Conservation (phyloP, 2,113 vertebrate genomes). For the Motacilla tschutschensis region DNA sequence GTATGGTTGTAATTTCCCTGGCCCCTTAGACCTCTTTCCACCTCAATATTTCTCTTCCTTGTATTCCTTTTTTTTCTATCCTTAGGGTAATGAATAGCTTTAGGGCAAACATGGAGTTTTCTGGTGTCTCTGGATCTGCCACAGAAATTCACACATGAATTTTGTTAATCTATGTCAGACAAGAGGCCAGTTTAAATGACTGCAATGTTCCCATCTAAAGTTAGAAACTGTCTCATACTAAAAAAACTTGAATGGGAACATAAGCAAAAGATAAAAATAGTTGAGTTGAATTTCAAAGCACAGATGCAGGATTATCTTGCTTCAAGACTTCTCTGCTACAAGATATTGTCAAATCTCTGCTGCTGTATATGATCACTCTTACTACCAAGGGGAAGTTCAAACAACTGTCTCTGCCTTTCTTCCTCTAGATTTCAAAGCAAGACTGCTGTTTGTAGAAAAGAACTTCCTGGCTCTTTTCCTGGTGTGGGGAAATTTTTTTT, state of each 20-base stretch:
- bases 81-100: neutral
- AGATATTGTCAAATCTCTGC: neutral
- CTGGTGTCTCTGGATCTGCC: neutral
- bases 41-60: neutral
- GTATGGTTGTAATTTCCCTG: neutral
- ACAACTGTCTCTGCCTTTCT: neutral
- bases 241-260: neutral
- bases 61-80: neutral
- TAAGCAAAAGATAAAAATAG: neutral
- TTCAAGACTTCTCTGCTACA: neutral
- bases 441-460: neutral
- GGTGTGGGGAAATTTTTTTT: neutral
- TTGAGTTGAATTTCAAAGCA: neutral
- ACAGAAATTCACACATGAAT: neutral
- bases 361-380: neutral
- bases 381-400: neutral
- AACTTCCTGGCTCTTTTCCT: neutral
- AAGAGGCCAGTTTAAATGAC: neutral
- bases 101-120: neutral
- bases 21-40: neutral
- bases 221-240: neutral
- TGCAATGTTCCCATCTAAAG: no score
- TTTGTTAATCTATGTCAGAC: neutral
- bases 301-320: neutral
- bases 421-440: neutral